Evolutionary conservation across 1,140 invertebrate genomes (phyloP), one percentile per base, ranked within the genome.

Genomic region (Macrostomum lignano): DNA sequence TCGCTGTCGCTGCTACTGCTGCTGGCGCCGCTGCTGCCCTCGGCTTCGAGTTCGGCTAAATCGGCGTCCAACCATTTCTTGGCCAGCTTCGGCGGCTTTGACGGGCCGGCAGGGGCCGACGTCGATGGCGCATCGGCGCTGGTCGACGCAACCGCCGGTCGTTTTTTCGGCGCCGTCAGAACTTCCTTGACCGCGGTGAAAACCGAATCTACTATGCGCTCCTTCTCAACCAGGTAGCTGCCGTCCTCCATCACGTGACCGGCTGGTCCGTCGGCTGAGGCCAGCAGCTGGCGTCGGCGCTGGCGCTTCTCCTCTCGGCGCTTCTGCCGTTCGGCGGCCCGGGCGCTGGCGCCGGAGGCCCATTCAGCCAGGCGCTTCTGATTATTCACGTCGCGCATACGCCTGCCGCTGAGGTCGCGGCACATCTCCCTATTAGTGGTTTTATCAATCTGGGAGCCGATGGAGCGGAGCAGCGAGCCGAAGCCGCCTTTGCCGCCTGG

Each of bases 381-480:
- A 64, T 91, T 81, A 48, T 93, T 91, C 1, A 94, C 84, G 54
- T 93, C 82, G 20, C 82, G 62, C 42, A 94, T 58, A 25, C 84
- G 62, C 20, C 84, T 64, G 0, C 86, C 84, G 58, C 78, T 88
- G 3, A 93, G 58, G 59, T 93, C 84, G 37, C 84, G 58, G 47
- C 84, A 93, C n/a, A 84, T 82, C 61, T 93, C 81, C 25, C 78
- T 60, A 46, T 93, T 93, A 4, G 81, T 93, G 7, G 84, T 91
- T 61, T 93, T 93, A 46, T 93, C 81, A 37, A 94, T 93, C 61
- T 93, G 82, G 1, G 81, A 81, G 10, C 84, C 82, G 58, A 93
- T 88, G 0, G 84, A 79, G 39, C 82, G 61, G 3, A 93, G 52
- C 77, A 93, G 86, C 2, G 82, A 91, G 2, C 84, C 84, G 60